These are phyloP conservation scores for Candoia aspera DNA, from an alignment of 2,113 vertebrate species.

Conservation along the genomic window DNA sequence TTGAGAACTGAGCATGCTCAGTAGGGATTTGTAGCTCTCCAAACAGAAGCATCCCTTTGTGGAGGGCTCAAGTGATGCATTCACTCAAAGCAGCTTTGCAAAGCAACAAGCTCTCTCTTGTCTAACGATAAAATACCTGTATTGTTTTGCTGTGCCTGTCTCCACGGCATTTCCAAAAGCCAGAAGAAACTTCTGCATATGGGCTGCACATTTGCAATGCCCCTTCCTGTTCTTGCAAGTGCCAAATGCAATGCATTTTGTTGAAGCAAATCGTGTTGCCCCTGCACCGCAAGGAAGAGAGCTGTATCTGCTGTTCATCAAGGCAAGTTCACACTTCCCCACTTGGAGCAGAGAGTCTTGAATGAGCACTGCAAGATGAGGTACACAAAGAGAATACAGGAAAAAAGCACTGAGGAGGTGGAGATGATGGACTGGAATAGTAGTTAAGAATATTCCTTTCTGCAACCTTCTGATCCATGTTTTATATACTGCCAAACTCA, in stretches of 20 bases:
- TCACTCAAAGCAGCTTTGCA: not conserved
- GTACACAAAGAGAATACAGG: not conserved
- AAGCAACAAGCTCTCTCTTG: not conserved
- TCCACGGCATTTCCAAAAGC: not conserved
- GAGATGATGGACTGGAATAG: not conserved
- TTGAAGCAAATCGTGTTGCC: not conserved
- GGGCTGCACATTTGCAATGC: not conserved
- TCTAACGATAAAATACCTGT: not conserved
- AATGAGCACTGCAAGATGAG: not conserved
- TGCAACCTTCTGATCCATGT: not conserved
- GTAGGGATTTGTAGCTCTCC: not conserved
- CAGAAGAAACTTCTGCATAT: not conserved
- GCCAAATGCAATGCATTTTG: not conserved
- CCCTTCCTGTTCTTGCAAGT: not conserved
- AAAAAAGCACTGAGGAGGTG: not conserved
- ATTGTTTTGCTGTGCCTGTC: not conserved
- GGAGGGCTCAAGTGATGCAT: not conserved
- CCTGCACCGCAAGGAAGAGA: not conserved
- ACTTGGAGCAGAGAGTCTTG: not conserved
- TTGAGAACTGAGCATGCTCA: not conserved
- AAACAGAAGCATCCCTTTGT: not conserved
- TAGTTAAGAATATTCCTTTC: not conserved
- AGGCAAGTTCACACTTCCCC: not conserved
- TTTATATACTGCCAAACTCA: not conserved
- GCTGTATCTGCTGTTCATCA: not conserved